Evolutionary conservation across 2,888 invertebrate genomes (phyloP).

Genomic region (Prionchulus punctatus): DNA sequence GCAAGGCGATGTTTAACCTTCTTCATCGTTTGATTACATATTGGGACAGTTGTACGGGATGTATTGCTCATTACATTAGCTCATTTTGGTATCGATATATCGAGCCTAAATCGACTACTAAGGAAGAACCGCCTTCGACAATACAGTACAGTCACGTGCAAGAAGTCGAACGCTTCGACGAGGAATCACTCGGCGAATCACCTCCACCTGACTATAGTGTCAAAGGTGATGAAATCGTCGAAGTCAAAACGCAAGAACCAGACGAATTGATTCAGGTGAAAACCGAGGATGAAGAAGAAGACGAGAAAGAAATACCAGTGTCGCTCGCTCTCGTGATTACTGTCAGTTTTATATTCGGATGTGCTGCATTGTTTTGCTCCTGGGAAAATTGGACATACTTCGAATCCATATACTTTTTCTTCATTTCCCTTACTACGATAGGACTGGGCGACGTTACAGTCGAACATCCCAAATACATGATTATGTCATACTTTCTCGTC

Average conservation of each 20-base stretch:
- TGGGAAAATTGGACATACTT: conserved; percentile 56
- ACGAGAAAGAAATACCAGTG: conserved; percentile 11
- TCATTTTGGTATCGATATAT: too few species aligned
- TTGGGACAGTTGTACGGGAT: background rate
- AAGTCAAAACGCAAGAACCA: too few species aligned
- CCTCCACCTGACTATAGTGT: background rate
- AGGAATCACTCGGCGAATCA: background rate
- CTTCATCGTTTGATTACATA: too few species aligned
- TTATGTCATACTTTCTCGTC: conserved; percentile 35
- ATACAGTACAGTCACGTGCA: background rate
- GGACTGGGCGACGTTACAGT: conserved; percentile 40
- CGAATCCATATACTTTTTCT: conserved; percentile 38
- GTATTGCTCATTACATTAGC: background rate
- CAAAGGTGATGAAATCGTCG: background rate
- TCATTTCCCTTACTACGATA: conserved; percentile 35
- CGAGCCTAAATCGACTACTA: too few species aligned
- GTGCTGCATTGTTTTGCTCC: conserved; percentile 69
- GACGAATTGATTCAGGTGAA: conserved; percentile 3
- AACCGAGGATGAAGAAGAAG: background rate
- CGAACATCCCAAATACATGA: conserved; percentile 37
- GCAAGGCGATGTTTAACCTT: conserved; percentile 32
- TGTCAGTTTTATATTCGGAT: conserved; percentile 69
- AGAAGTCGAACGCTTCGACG: too few species aligned
- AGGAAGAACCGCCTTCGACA: background rate
- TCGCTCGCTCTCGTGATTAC: conserved; percentile 51